Base-by-base conservation (phyloP, 1,140 invertebrate genomes). In the Euglossa dilemma region DNA sequence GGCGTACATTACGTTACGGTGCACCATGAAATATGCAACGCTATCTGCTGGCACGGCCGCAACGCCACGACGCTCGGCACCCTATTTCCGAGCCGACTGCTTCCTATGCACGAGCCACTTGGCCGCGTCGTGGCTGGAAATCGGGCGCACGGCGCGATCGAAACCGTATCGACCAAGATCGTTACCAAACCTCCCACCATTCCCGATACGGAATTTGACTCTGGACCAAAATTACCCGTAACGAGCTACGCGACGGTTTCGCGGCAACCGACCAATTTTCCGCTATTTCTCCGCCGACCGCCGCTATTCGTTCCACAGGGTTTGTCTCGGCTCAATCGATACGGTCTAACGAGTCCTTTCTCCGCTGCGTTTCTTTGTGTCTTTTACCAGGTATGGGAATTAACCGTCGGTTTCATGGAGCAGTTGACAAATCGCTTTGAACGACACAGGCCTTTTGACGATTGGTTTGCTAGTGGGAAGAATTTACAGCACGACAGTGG, bases 1-100 rank as follows among this genome's bases (percentile, higher is more conserved):
- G 91, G 86, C 86, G 89, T 93, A 90, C 87, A 90, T 93, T 92
- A 91, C 89, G 89, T 91, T 92, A 92, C 83, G 80, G 87, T 82
- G 89, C 84, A 87, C 89, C 89, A 93, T 92, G 91, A 92, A 92
- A 91, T 93, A 92, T 92, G 90, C 90, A 92, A 88, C 88, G 87
- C 84, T 89, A 89, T 89, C 84, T 86, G 84, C 72, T 79, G 63
- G 67, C 75, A 71, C 43, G 50, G 80, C 81, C 88, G 84, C 79
- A 86, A 76, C 54, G 78, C 54, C 80, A 80, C 67, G 56, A 70
- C 75, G 82, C 73, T 82, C 74, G 56, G 63, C 85, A 66, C 63
- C 71, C 78, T 84, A 81, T 86, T 89, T 88, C 81, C 80, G 66
- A 78, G 47, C 77, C 63, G 70, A 47, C 57, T 57, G 70, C 50